Evolutionary conservation across 2,888 invertebrate species (phyloP), one percentile per base, ranked within the genome.

Genomic region (Volucella inflata): DNA sequence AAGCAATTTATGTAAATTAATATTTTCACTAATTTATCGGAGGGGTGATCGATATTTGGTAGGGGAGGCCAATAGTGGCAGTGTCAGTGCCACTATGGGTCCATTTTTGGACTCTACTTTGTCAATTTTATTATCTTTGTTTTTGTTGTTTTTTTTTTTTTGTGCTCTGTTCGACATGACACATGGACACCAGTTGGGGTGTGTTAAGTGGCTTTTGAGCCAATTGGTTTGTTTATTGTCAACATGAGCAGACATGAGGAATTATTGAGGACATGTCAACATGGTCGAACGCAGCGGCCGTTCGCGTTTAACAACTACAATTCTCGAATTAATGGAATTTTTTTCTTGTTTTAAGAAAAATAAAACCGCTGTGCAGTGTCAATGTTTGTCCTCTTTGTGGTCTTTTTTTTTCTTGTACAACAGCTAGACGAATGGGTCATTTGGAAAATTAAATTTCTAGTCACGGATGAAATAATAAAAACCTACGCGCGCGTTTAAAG

Each of bases 201-300:
- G 78, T 74, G 77, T 67, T 67, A 60, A 78, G 77, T 77, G 62
- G 72, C 70, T 79, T 84, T 79, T 48, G 50, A 79, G 70, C 59
- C 62, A 79, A 79, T 84, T 84, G 84, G 59, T 70, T 84, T 84
- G 75, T 84, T 78, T 84, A 59, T 17, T 70, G 70, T 79, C 79
- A 67, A 74, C 65, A 71, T 46, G 53, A 60, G 75, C 84, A 84
- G 50, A 75, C 70, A 78, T 62, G 50, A 30, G 64, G 55, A 70
- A 70, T 78, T 70, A 78, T 78, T 70, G 70, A 70, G 70, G 64
- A 78, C 57, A 64, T 78, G 78, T 78, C 70, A 70, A 78, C 70
- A 78, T 40, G 16, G 38, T 38, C 10, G 17, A 46, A 36, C 44
- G n/a, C 30, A 44, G 36, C 12, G 44, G 36, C 30, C 17, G 9